Evolutionary conservation across 2,113 vertebrate genomes (phyloP).

Genomic region (Speoplatyrhinus poulsoni): DNA sequence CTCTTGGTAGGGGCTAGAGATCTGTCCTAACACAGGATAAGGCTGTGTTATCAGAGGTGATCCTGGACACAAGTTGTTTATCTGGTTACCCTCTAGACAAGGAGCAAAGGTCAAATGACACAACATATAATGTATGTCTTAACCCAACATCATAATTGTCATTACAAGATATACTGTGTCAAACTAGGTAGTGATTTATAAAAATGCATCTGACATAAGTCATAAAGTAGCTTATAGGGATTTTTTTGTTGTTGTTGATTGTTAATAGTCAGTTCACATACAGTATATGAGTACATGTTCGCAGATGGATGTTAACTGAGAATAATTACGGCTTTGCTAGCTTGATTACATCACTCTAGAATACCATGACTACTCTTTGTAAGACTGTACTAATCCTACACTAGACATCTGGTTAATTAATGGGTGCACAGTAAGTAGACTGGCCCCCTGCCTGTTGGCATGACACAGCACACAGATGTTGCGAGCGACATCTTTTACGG

Average conservation of each 20-base stretch:
- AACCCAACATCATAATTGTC: no score
- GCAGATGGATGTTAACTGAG: slow-evolving; percentile 32
- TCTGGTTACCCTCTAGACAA: slow-evolving; percentile 82
- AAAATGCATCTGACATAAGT: not conserved
- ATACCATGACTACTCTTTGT: slow-evolving; percentile 51
- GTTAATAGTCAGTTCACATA: no score
- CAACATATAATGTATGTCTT: not conserved
- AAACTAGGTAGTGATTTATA: no score
- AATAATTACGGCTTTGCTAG: slow-evolving; percentile 12
- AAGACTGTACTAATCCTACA: slow-evolving; percentile 63
- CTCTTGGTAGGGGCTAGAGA: slow-evolving; percentile 88
- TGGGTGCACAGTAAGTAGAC: slow-evolving; percentile 56
- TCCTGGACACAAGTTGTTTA: slow-evolving; percentile 86
- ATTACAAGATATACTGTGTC: no score
- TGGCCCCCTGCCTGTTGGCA: slow-evolving; percentile 69
- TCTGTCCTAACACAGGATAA: slow-evolving; percentile 83
- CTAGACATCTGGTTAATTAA: slow-evolving; percentile 76
- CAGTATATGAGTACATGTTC: not conserved
- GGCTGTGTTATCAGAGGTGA: slow-evolving; percentile 86
- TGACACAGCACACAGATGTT: slow-evolving; percentile 65
- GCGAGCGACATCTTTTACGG: slow-evolving; percentile 47
- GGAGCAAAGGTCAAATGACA: slow-evolving; percentile 7
- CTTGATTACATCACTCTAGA: slow-evolving; percentile 44
- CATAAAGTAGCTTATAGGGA: not conserved
- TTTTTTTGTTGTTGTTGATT: not conserved